Evolutionary conservation across 1,140 invertebrate genomes (phyloP).

Genomic region (Drosophila novamexicana): DNA sequence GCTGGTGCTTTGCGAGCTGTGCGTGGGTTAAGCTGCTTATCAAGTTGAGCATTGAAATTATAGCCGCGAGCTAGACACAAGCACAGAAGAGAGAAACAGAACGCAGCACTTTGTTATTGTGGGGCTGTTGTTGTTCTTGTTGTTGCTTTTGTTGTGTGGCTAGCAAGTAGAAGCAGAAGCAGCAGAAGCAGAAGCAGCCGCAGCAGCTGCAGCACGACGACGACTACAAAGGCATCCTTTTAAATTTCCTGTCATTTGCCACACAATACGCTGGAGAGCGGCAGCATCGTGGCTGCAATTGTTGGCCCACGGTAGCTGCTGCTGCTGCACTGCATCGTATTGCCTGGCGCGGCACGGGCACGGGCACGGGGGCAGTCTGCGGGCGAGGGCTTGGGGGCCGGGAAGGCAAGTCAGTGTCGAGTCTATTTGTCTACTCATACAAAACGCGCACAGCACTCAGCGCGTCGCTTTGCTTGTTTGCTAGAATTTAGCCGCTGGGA

Average conservation of each 20-base stretch:
- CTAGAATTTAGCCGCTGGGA: conserved; percentile 80
- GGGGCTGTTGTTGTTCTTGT: conserved; percentile 46
- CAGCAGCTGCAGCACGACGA: conserved; percentile 52
- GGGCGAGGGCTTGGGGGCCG: neutral
- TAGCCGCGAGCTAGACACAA: conserved; percentile 79
- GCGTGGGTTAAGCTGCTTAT: conserved; percentile 81
- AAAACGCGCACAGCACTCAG: conserved; percentile 67
- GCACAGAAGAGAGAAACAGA: conserved; percentile 59
- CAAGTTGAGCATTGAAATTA: conserved; percentile 83
- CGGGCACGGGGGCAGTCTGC: neutral
- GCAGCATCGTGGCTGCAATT: conserved; percentile 60
- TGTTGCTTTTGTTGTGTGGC: conserved; percentile 36
- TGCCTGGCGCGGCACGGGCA: neutral
- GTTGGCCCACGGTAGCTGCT: conserved; percentile 32
- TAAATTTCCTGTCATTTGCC: conserved; percentile 83
- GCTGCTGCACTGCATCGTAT: conserved; percentile 5
- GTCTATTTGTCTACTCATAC: conserved; percentile 60
- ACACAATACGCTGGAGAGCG: conserved; percentile 80
- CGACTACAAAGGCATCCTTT: conserved; percentile 81
- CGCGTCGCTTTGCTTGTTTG: conserved; percentile 81
- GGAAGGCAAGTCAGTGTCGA: conserved; percentile 48
- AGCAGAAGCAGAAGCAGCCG: conserved; percentile 26
- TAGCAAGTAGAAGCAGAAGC: conserved; percentile 33
- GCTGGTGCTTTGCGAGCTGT: conserved; percentile 21
- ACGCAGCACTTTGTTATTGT: conserved; percentile 73